Evolutionary conservation across 2,797 vertebrate species (phyloP).

Genomic region (Setipinna tenuifilis): DNA sequence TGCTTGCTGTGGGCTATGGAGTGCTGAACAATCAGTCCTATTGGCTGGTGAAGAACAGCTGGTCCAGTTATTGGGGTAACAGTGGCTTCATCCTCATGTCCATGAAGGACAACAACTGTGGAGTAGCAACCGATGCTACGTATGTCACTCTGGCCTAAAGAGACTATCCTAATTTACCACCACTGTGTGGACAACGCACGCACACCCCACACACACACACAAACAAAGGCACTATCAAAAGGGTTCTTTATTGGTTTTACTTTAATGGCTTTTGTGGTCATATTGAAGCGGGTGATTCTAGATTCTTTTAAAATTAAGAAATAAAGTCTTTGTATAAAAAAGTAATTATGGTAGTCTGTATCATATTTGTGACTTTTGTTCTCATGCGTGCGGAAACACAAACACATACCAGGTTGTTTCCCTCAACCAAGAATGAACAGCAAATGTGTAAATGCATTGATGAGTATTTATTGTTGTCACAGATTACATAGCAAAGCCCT

Average conservation of each 20-base stretch:
- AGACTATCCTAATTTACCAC: not conserved
- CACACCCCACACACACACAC: not conserved
- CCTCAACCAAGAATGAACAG: not conserved
- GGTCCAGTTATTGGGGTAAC: conserved; percentile 87
- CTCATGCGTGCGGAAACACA: not conserved
- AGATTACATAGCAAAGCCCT: not conserved
- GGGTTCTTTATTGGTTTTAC: not conserved
- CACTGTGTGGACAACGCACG: not conserved
- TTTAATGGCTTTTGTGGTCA: not conserved
- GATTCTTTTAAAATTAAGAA: not conserved
- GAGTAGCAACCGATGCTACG: conserved; percentile 81
- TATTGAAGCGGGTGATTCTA: not conserved
- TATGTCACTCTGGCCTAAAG: conserved; percentile 78
- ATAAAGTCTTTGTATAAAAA: not conserved
- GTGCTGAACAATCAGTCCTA: conserved; percentile 74
- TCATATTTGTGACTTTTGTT: not conserved
- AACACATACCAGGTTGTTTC: not conserved
- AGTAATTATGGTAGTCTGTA: not conserved
- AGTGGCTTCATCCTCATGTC: conserved; percentile 86
- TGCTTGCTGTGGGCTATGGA: conserved; percentile 82
- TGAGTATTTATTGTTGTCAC: not conserved
- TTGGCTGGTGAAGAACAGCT: conserved; percentile 87
- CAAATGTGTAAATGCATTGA: not conserved
- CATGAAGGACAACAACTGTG: conserved; percentile 87
- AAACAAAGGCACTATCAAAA: too few species aligned